These are phyloP conservation scores for Psilopsiagon aymara DNA, from an alignment of 2,113 vertebrate species.

Conservation along the genomic window DNA sequence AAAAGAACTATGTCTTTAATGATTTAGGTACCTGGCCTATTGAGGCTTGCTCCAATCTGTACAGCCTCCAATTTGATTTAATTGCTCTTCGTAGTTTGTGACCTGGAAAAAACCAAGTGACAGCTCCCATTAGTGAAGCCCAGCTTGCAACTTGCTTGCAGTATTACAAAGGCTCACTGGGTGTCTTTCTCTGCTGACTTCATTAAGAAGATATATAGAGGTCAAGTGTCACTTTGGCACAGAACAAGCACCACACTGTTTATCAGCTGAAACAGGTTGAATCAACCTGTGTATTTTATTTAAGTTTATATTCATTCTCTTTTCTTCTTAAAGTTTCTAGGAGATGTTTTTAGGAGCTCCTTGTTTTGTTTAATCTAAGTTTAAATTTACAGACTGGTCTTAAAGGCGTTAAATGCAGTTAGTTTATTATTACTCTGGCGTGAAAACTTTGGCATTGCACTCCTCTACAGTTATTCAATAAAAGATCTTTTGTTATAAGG, in stretches of 20 bases:
- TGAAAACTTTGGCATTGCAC: conserved; percentile 36
- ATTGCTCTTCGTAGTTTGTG: conserved; percentile 88
- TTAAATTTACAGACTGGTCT: neutral
- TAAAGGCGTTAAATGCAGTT: conserved; percentile 26
- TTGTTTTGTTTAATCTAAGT: conserved; percentile 26
- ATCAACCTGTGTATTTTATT: conserved; percentile 56
- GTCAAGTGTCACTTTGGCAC: conserved; percentile 75
- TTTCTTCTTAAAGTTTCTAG: neutral
- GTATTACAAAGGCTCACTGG: conserved; percentile 77
- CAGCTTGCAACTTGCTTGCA: conserved; percentile 76
- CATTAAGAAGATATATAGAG: conserved; percentile 81
- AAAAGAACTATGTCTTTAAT: conserved; percentile 89
- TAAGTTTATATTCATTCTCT: neutral
- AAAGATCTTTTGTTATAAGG: conserved; percentile 52
- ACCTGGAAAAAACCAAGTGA: conserved; percentile 87
- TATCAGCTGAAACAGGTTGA: conserved; percentile 65
- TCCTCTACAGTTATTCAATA: conserved; percentile 28
- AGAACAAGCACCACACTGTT: conserved; percentile 39
- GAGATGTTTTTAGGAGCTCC: neutral
- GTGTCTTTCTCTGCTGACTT: conserved; percentile 76
- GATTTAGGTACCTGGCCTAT: conserved; percentile 88
- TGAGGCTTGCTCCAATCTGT: conserved; percentile 74
- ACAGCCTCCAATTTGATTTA: conserved; percentile 84
- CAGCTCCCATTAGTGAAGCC: conserved; percentile 86
- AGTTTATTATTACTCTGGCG: conserved; percentile 22